phyloP scores from a whole-genome alignment of 2,888 invertebrate species.

The Dicranocentrus wangi region DNA sequence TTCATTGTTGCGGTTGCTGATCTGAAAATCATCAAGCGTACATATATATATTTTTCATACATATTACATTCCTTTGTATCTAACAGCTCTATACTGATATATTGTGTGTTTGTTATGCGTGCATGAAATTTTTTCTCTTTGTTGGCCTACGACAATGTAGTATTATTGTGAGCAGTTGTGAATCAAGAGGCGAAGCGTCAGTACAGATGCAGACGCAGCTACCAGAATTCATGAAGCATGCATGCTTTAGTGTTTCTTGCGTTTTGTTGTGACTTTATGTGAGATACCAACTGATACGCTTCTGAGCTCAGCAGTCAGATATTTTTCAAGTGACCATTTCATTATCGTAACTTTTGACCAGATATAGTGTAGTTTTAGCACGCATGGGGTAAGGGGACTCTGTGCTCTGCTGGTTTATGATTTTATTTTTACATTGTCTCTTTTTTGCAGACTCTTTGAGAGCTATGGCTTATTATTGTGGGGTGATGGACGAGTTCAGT shows the following conservation, averaged over 20 bases:
- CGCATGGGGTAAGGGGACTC: neutral
- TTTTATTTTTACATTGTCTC: neutral
- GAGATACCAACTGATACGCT: too few relatives aligned
- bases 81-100: neutral
- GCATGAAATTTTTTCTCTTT: constrained; percentile 12
- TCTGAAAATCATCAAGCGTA: neutral
- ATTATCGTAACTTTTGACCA: neutral
- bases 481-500: neutral
- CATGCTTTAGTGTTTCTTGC: constrained; percentile 32
- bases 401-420: neutral
- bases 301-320: neutral
- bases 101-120: neutral
- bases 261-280: too few relatives aligned
- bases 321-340: constrained; percentile 23
- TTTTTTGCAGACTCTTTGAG: too few relatives aligned
- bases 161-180: constrained; percentile 19
- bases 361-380: neutral
- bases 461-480: neutral
- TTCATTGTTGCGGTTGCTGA: constrained; percentile 25
- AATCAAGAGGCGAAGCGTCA: constrained; percentile 29
- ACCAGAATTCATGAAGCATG: constrained; percentile 47
- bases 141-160: constrained; percentile 42
- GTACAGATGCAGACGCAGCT: constrained; percentile 15
- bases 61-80: neutral
- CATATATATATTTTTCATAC: neutral